A percentile compares a stretch with the other conserved stretches of the same genome.
Evolutionary conservation across 1,140 invertebrate species (phyloP).

Genomic region (Zophobas atratus): DNA sequence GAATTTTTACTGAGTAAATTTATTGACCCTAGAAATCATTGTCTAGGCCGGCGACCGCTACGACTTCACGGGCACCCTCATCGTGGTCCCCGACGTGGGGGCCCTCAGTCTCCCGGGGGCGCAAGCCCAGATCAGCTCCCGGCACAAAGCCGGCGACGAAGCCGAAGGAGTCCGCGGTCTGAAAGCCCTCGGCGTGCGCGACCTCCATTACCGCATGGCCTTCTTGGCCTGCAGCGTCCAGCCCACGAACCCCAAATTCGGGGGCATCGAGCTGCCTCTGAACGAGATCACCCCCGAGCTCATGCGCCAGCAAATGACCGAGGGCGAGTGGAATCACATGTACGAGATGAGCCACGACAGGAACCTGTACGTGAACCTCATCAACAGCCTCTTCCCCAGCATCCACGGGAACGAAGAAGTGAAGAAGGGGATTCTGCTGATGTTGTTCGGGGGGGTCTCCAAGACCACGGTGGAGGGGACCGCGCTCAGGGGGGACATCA

Average conservation of each 20-base stretch:
- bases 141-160: conserved; percentile 81
- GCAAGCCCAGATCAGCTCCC: conserved; percentile 84
- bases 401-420: conserved; percentile 99
- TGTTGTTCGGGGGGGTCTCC: conserved; percentile 98
- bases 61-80: conserved; percentile 97
- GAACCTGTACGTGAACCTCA: conserved; percentile 94
- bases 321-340: conserved; percentile 95
- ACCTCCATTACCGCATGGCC: conserved; percentile 95
- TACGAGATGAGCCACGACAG: conserved; percentile 97
- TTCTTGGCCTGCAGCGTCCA: conserved; percentile 96
- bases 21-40: neutral
- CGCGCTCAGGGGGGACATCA: conserved; percentile 95
- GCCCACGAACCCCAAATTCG: conserved; percentile 88
- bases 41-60: conserved; percentile 82
- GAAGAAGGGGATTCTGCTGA: conserved; percentile 94
- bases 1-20: neutral
- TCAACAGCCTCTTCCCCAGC: conserved; percentile 94
- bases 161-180: conserved; percentile 91
- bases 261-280: conserved; percentile 81
- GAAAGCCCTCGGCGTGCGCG: conserved; percentile 93
- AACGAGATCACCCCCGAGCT: conserved; percentile 92
- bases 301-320: conserved; percentile 95
- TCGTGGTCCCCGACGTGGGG: conserved; percentile 97
- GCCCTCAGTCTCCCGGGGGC: conserved; percentile 89
- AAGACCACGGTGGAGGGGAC: conserved; percentile 95